Conservation (phyloP, 2,797 vertebrate genomes). For the Lophotriccus pileatus region DNA sequence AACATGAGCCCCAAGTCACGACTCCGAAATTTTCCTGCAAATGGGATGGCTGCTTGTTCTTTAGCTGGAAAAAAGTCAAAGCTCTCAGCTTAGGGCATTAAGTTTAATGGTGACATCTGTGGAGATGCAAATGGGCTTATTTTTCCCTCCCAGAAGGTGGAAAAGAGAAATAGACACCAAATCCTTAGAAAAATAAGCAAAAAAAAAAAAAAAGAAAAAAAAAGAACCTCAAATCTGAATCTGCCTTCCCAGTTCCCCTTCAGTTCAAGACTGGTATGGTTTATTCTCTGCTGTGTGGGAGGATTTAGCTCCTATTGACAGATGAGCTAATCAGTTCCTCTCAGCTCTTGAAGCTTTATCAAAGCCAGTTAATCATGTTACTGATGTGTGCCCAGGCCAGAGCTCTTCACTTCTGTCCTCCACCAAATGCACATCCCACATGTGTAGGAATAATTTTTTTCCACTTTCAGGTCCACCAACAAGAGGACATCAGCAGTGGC, state of each 20-base stretch:
- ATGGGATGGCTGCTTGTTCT: neutral
- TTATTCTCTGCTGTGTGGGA: neutral
- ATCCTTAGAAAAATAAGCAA: neutral
- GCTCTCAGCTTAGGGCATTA: neutral
- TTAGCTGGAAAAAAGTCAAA: neutral
- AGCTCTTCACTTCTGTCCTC: neutral
- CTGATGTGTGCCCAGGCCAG: neutral
- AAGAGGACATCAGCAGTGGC: neutral
- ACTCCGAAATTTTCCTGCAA: neutral
- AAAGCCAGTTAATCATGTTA: slow-evolving; percentile 50
- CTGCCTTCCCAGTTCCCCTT: neutral
- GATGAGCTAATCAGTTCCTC: slow-evolving; percentile 28
- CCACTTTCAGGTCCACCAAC: neutral
- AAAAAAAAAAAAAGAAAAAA: neutral
- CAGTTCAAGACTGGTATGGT: neutral
- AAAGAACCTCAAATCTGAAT: neutral
- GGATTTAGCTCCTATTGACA: slow-evolving; percentile 22
- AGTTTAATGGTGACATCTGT: neutral
- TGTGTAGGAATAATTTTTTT: neutral
- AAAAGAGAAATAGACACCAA: neutral
- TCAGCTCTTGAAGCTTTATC: slow-evolving; percentile 25
- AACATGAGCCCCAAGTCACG: neutral
- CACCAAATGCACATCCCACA: neutral
- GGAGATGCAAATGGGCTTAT: neutral
- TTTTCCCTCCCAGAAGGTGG: neutral